These are phyloP conservation scores for Mixornis gularis DNA, from an alignment of 2,113 vertebrate genomes.

Conservation along the genomic window DNA sequence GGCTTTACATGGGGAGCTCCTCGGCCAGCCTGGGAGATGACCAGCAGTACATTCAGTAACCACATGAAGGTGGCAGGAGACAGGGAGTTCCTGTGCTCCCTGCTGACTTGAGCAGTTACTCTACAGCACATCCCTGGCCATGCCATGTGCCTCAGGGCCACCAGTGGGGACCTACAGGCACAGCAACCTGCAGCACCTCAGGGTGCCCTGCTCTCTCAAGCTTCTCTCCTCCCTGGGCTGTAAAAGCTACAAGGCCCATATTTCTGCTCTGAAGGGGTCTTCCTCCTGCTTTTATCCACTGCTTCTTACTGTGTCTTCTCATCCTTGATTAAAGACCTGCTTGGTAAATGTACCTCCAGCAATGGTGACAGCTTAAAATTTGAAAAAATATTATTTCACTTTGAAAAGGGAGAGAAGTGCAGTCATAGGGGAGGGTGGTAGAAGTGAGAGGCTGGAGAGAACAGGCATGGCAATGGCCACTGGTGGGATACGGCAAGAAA, in stretches of 20 bases:
- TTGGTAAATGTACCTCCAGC: not conserved
- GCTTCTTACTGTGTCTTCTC: not conserved
- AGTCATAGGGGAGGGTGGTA: not conserved
- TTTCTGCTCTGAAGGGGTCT: not conserved
- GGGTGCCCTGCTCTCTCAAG: not conserved
- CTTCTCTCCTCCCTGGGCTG: not conserved
- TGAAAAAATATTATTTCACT: not conserved
- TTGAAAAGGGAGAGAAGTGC: not conserved
- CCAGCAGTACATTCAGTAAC: not conserved
- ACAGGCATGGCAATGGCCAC: not conserved
- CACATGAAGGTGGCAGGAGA: not conserved
- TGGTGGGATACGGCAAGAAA: not conserved
- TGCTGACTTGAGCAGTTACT: not conserved
- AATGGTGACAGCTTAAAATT: not conserved
- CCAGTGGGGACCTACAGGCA: rapidly evolving
- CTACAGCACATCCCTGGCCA: not conserved
- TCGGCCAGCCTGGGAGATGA: not conserved
- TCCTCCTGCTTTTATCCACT: not conserved
- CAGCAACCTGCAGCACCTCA: not conserved
- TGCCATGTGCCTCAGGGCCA: not conserved
- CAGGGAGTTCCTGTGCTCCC: not conserved
- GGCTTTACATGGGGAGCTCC: not conserved
- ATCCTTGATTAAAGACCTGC: not conserved
- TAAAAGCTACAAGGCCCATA: not conserved
- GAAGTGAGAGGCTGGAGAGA: not conserved